Conservation (phyloP, 2,797 vertebrate genomes). For the Eutrigla gurnardus region DNA sequence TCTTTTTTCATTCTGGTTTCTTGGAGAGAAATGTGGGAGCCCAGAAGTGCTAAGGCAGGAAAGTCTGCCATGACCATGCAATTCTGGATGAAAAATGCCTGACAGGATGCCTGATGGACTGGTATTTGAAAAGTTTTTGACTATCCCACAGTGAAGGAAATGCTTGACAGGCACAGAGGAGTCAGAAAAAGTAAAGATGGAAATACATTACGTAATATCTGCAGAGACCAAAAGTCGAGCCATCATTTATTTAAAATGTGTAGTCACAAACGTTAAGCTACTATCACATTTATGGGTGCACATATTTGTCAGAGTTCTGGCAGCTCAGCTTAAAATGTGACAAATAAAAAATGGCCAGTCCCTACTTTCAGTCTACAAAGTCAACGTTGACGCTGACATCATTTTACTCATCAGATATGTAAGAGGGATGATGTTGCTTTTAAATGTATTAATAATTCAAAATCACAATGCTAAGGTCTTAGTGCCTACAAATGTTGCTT, state of each 20-base stretch:
- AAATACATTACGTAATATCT: slow-evolving; percentile 50
- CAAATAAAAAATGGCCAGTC: slow-evolving; percentile 8
- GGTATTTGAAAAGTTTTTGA: slow-evolving; percentile 37
- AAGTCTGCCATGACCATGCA: slow-evolving; percentile 11
- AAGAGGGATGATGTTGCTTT: background rate
- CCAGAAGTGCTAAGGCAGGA: slow-evolving; percentile 4
- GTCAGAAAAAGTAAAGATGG: slow-evolving; percentile 7
- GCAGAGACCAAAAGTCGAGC: slow-evolving; percentile 42
- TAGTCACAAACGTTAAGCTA: slow-evolving; percentile 36
- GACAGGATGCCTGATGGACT: slow-evolving; percentile 14
- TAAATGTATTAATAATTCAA: background rate
- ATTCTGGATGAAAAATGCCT: background rate
- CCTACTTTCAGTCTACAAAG: background rate
- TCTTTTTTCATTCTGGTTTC: background rate
- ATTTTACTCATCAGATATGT: background rate
- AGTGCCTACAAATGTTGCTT: too few species aligned
- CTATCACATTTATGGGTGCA: slow-evolving; percentile 24
- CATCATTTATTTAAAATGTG: slow-evolving; percentile 47
- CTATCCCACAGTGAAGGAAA: slow-evolving; percentile 24
- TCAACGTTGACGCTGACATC: background rate
- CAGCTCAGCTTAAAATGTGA: slow-evolving; percentile 24
- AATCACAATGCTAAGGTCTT: background rate
- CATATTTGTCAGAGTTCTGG: slow-evolving; percentile 13
- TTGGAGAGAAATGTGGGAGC: background rate
- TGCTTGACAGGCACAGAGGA: slow-evolving; percentile 44